A percentile compares a stretch with the other conserved stretches of the same genome.
These are phyloP conservation scores for Alaudala cheleensis DNA, from an alignment of 2,113 vertebrate species.

Conservation along the genomic window DNA sequence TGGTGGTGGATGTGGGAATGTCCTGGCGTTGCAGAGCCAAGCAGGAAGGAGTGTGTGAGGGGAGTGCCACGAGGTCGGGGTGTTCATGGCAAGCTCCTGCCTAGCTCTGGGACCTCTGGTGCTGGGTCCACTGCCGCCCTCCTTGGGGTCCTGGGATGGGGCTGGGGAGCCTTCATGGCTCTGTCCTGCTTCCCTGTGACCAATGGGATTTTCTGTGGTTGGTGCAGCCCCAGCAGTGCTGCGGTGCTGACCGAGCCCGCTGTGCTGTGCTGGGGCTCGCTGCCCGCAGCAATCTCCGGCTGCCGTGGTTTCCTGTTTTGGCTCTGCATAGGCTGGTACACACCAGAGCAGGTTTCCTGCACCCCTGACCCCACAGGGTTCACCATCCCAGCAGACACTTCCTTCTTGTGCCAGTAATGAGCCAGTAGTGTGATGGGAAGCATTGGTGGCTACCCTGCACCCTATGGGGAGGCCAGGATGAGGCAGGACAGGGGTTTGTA, in stretches of 20 bases:
- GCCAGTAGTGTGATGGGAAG: neutral
- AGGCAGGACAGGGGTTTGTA: accelerated
- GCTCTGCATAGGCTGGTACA: neutral
- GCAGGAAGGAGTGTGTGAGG: neutral
- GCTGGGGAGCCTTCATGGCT: neutral
- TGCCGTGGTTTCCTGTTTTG: slow-evolving; percentile 35
- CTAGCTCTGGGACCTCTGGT: accelerated
- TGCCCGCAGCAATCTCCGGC: neutral
- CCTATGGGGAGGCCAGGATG: neutral
- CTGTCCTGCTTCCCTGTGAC: neutral
- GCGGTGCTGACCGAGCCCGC: accelerated
- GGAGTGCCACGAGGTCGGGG: neutral
- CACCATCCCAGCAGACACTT: neutral
- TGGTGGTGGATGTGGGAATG: neutral
- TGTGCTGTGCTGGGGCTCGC: accelerated
- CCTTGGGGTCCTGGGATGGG: accelerated
- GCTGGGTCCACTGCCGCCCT: neutral
- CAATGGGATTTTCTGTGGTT: accelerated
- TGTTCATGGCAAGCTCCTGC: neutral
- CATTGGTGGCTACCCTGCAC: accelerated
- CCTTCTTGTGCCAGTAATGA: neutral
- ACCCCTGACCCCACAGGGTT: neutral
- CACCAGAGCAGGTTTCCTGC: neutral
- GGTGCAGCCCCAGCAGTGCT: neutral
- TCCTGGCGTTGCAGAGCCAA: neutral